phyloP scores from a whole-genome alignment of 2,113 vertebrate genomes.

The Suricata suricatta region DNA sequence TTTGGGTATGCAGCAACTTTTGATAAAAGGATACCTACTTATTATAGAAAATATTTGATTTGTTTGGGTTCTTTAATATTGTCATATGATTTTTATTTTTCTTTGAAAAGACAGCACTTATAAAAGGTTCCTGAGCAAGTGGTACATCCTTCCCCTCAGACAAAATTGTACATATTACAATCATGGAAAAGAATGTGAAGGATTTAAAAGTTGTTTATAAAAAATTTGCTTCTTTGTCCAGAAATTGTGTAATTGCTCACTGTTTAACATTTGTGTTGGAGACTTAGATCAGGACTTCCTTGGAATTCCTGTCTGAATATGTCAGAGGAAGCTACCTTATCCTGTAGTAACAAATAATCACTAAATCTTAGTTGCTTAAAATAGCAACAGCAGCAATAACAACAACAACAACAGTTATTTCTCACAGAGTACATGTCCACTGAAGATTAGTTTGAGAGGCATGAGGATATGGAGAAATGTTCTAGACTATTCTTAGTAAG shows the following conservation, averaged over 20 bases:
- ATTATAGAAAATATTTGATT: background rate
- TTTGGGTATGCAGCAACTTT: background rate
- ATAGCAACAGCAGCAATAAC: background rate
- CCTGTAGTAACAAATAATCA: background rate
- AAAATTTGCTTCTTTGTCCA: background rate
- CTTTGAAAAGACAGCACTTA: background rate
- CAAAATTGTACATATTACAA: background rate
- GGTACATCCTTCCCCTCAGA: background rate
- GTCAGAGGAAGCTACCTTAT: background rate
- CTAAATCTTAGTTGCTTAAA: conserved; percentile 1
- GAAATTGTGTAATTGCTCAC: background rate
- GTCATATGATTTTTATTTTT: background rate
- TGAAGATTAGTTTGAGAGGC: background rate
- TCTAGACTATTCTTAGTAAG: background rate
- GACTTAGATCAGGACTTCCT: background rate
- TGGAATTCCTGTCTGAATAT: background rate
- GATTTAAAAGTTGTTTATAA: background rate
- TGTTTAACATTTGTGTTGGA: background rate
- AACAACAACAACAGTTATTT: background rate
- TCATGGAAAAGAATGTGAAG: background rate
- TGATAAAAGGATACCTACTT: background rate
- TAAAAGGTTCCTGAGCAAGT: background rate
- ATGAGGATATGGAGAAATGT: background rate
- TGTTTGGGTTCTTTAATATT: background rate
- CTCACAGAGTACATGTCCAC: background rate